These are phyloP conservation scores for Nycticebus coucang DNA, from an alignment of 2,113 vertebrate species.

Conservation along the genomic window DNA sequence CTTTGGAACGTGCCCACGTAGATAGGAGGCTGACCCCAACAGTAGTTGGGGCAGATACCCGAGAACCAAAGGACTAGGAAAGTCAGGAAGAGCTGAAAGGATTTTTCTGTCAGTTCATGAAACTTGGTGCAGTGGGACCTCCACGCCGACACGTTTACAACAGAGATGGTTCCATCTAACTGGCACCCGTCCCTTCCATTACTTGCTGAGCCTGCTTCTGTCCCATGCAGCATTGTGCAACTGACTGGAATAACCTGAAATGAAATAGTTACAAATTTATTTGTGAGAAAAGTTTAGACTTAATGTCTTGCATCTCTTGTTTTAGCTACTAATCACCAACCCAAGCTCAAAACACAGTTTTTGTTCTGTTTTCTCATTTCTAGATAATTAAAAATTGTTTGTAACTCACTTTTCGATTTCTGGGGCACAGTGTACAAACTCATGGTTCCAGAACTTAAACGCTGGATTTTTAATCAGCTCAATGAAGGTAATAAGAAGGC, in stretches of 20 bases:
- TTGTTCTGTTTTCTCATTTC: not conserved
- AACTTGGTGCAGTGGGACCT: slow-evolving; percentile 58
- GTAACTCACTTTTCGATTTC: slow-evolving; percentile 98
- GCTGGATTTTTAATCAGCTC: slow-evolving; percentile 99
- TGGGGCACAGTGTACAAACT: slow-evolving; percentile 99
- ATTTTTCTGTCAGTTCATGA: slow-evolving; percentile 86
- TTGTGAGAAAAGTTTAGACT: not conserved
- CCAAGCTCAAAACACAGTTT: not conserved
- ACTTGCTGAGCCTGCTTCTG: slow-evolving; percentile 99
- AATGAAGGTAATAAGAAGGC: slow-evolving; percentile 99
- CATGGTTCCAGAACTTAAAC: slow-evolving; percentile 99
- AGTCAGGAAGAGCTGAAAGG: slow-evolving; percentile 84
- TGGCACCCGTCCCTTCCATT: slow-evolving; percentile 99
- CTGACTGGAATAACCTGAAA: slow-evolving; percentile 97
- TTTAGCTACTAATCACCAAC: not conserved
- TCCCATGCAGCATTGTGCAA: slow-evolving; percentile 99
- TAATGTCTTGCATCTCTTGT: not conserved
- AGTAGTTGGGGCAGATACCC: slow-evolving; percentile 74
- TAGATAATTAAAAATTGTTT: slow-evolving; percentile 27
- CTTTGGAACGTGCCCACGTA: slow-evolving; percentile 87
- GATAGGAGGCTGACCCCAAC: slow-evolving; percentile 80
- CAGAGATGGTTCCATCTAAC: slow-evolving; percentile 86
- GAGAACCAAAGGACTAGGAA: slow-evolving; percentile 77
- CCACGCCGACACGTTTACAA: slow-evolving; percentile 66
- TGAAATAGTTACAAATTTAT: not conserved